Evolutionary conservation across 2,888 invertebrate species (phyloP).

Genomic region (Clistopyga incitator): DNA sequence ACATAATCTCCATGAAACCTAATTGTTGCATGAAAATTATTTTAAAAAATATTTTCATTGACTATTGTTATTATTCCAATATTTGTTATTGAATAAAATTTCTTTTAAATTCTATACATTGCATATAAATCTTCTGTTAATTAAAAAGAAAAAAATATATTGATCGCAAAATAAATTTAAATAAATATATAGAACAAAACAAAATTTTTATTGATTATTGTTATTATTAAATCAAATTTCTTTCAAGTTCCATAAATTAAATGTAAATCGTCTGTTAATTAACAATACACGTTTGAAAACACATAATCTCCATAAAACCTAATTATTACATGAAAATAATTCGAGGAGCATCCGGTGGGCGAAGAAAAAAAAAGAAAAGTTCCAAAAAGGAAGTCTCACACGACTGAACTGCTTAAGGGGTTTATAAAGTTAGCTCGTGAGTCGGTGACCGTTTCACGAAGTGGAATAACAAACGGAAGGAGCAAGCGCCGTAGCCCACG

Average conservation of each 20-base stretch:
- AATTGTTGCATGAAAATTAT: background rate
- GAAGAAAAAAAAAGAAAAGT: conserved; percentile 11
- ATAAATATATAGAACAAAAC: too few species aligned
- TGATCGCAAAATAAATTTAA: too few species aligned
- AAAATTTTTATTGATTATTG: too few species aligned
- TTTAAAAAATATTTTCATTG: background rate
- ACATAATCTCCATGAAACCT: background rate
- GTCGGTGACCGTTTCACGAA: conserved; percentile 44
- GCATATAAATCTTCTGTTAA: too few species aligned
- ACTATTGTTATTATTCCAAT: conserved; percentile 2
- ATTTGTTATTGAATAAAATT: too few species aligned
- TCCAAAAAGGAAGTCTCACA: conserved; percentile 1
- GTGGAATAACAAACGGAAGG: conserved; percentile 23
- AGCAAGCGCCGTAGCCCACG: conserved; percentile 26
- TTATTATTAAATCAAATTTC: too few species aligned
- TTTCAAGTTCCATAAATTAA: too few species aligned
- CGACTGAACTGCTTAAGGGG: background rate
- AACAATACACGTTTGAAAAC: background rate
- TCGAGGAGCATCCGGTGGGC: background rate
- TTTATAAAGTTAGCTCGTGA: conserved; percentile 18
- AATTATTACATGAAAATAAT: conserved; percentile 1
- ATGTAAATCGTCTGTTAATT: too few species aligned
- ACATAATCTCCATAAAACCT: background rate
- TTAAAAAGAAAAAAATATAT: too few species aligned
- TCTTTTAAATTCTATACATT: too few species aligned